Base-by-base conservation (phyloP, 2,113 vertebrate species). In the Chionodraco myersi region DNA sequence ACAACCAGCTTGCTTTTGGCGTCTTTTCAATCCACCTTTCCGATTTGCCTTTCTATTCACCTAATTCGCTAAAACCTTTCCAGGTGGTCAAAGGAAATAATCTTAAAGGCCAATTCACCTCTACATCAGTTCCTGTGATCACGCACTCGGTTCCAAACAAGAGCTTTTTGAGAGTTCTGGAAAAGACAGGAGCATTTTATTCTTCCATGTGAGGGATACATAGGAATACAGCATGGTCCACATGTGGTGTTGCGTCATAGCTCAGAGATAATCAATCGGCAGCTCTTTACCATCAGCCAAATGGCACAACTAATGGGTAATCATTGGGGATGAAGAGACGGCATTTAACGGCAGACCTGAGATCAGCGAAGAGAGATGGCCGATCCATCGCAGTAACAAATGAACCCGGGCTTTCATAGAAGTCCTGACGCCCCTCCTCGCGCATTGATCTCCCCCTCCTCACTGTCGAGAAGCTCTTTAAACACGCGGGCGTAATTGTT, bases 401-500 rank as follows among this genome's bases (percentile, higher is more conserved):
- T 79, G 26, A 75, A 85, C 75, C 34, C 5, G 34, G 52, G 51
- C 75, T 77, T 30, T 83, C 48, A 70, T 34, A 30, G 49, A 83
- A 54, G 41, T 75, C 30, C n/a, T n/a, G 44, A 6, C 48, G 10
- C 10, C 2, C 45, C 21, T 23, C 45, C 18, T 79, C 63, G 36
- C 9, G 0, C 56, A 89, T 89, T 75, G 89, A 90, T 90, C 84
- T 59, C 13, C 10, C 54, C 10, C 59, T 67, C 34, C 16, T 56
- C 52, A 10, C 48, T 63, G 72, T 69, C 67, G 67, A 89, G 86
- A 72, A 85, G 83, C 83, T 58, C 72, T 87, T 87, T 63, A 66
- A 77, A 86, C 62, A 64, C 86, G 84, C 75, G 77, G 69, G 79
- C 87, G 83, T 89, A 88, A 90, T 80, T 84, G 90, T 92, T 80